Evolutionary conservation across 1,140 invertebrate genomes (phyloP).

Genomic region (Radopholus similis): DNA sequence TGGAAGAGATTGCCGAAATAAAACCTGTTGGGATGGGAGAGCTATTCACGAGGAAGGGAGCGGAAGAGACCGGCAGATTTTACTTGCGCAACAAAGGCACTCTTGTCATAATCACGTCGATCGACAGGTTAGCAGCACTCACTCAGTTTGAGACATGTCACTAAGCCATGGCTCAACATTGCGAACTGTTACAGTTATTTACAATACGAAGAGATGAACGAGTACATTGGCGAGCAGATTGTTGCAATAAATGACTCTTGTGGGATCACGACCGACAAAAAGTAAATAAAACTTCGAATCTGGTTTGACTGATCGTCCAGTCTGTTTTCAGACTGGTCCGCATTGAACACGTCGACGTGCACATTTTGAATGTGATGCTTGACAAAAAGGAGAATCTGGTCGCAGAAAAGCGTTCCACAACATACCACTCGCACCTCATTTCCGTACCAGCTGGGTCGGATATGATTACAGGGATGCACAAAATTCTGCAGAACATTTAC

Average conservation of each 20-base stretch:
- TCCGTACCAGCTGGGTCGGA: conserved; percentile 18
- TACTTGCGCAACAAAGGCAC: conserved; percentile 16
- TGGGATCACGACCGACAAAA: conserved; percentile 5
- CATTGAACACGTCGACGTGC: conserved; percentile 28
- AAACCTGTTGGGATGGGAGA: too few species aligned
- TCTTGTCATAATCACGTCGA: conserved; percentile 33
- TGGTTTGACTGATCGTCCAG: not conserved
- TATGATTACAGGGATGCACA: conserved; percentile 32
- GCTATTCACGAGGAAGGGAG: too few species aligned
- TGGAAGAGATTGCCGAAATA: too few species aligned
- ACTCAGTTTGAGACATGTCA: not conserved
- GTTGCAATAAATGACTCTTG: conserved; percentile 23
- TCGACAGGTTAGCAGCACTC: conserved; percentile 12
- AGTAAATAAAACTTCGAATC: not conserved
- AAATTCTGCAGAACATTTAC: conserved; percentile 37
- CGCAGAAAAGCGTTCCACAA: not conserved
- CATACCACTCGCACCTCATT: conserved; percentile 22
- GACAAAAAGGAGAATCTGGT: conserved; percentile 20
- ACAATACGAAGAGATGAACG: conserved; percentile 25
- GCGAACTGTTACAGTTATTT: conserved; percentile 2
- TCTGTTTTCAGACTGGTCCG: conserved; percentile 6
- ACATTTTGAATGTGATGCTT: conserved; percentile 32
- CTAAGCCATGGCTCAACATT: not conserved
- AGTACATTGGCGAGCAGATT: conserved; percentile 31
- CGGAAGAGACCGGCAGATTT: not conserved